Conservation (phyloP, 23 tunicate genomes). For the Halocynthia roretzi region DNA sequence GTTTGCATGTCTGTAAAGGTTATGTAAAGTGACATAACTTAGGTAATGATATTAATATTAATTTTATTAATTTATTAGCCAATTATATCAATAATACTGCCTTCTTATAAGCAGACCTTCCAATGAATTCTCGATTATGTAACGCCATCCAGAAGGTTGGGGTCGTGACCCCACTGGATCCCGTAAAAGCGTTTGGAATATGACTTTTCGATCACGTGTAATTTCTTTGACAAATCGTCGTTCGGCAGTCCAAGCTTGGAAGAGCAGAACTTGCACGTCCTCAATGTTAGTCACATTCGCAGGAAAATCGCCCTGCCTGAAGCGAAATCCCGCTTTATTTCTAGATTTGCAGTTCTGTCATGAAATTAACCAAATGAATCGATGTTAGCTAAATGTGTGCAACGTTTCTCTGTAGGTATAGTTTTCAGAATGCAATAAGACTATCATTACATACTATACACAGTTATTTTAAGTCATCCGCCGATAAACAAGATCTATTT, state of each 20-base stretch:
- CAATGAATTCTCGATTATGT: conserved; percentile 39
- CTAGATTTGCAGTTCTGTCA: conserved; percentile 21
- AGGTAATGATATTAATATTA: too few species aligned
- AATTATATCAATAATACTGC: too few species aligned
- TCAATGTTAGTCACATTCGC: conserved; percentile 7
- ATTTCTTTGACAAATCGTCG: conserved; percentile 17
- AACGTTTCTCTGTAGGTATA: too few species aligned
- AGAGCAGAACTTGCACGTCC: conserved; percentile 30
- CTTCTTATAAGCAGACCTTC: conserved; percentile 20
- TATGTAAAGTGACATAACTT: neutral
- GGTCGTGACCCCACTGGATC: conserved; percentile 46
- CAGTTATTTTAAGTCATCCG: too few species aligned
- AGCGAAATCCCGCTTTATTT: conserved; percentile 32
- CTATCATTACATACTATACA: too few species aligned
- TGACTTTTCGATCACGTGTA: conserved; percentile 12
- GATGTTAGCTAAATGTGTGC: too few species aligned
- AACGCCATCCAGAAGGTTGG: conserved; percentile 53
- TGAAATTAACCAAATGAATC: too few species aligned
- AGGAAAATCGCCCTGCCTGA: conserved; percentile 24
- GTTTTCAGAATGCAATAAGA: too few species aligned
- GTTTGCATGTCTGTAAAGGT: neutral
- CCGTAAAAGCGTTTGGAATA: conserved; percentile 19
- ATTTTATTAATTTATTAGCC: too few species aligned
- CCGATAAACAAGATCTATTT: too few species aligned
- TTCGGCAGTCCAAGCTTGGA: conserved; percentile 62